Percentiles rank a stretch among this genome's conserved stretches.
Conservation (phyloP, 2,888 invertebrate species). For the Heliconius aoede region DNA sequence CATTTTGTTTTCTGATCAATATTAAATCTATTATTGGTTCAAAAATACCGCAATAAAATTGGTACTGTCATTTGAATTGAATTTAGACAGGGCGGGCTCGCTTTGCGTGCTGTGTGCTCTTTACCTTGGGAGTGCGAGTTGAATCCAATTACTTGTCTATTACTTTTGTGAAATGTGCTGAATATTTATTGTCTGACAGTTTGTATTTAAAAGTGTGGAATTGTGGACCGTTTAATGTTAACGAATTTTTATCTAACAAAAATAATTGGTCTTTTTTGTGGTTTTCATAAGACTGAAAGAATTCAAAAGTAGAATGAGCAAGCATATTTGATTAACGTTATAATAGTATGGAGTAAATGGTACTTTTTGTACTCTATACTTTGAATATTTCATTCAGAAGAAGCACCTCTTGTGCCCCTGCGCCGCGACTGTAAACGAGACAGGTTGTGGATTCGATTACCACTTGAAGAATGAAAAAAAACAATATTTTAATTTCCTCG, state of each 20-base stretch:
- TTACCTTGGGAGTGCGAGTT: constrained; percentile 9
- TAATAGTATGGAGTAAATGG: too few relatives aligned
- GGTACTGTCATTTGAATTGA: constrained; percentile 18
- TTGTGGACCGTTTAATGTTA: background rate
- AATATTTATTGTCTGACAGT: constrained; percentile 18
- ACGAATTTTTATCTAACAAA: background rate
- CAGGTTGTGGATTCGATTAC: too few relatives aligned
- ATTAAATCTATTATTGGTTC: background rate
- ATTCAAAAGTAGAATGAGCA: too few relatives aligned
- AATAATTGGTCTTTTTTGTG: too few relatives aligned
- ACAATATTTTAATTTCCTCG: too few relatives aligned
- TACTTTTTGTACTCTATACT: too few relatives aligned
- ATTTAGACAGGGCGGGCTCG: constrained; percentile 19
- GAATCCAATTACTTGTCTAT: constrained; percentile 14
- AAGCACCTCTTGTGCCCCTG: too few relatives aligned
- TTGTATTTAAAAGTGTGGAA: background rate
- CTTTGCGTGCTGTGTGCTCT: background rate
- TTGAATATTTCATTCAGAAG: too few relatives aligned
- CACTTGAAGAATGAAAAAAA: too few relatives aligned
- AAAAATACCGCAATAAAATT: background rate
- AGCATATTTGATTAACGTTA: too few relatives aligned
- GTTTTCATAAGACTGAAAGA: too few relatives aligned
- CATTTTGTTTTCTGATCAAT: background rate
- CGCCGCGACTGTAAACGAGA: too few relatives aligned
- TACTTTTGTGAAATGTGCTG: constrained; percentile 7